Evolutionary conservation across 2,113 vertebrate genomes (phyloP).

Genomic region (Aramus guarauna): DNA sequence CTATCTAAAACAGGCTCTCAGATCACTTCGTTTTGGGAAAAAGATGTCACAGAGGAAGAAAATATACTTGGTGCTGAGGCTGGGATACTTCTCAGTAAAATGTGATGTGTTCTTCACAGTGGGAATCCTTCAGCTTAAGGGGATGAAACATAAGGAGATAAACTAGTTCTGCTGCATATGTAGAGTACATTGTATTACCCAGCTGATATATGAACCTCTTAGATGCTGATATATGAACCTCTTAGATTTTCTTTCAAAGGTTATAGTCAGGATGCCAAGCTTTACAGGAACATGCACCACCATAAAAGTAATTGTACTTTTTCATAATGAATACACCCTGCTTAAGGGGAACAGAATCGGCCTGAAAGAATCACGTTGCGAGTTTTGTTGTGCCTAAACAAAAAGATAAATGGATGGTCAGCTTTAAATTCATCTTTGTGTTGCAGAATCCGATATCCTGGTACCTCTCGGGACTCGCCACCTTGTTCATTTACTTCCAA

Average conservation of each 20-base stretch:
- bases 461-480: constrained; percentile 74
- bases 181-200: background rate
- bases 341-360: constrained; percentile 77
- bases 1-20: background rate
- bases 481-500: constrained; percentile 79
- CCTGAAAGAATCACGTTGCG: constrained; percentile 76
- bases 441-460: constrained; percentile 77
- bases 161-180: constrained; percentile 26
- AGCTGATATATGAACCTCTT: constrained; percentile 2
- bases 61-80: background rate
- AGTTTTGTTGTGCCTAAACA: constrained; percentile 81
- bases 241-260: constrained; percentile 22
- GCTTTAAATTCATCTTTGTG: constrained; percentile 79
- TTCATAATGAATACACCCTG: background rate
- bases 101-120: background rate
- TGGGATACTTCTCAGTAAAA: background rate
- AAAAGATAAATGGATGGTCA: constrained; percentile 78
- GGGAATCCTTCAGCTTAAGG: constrained; percentile 5
- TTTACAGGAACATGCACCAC: constrained; percentile 8
- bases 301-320: background rate
- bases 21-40: background rate
- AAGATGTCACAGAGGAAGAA: background rate
- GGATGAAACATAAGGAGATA: background rate
- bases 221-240: constrained; percentile 5
- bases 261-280: constrained; percentile 1